phyloP scores from a whole-genome alignment of 2,113 vertebrate genomes.

The Bolborhynchus lineola region DNA sequence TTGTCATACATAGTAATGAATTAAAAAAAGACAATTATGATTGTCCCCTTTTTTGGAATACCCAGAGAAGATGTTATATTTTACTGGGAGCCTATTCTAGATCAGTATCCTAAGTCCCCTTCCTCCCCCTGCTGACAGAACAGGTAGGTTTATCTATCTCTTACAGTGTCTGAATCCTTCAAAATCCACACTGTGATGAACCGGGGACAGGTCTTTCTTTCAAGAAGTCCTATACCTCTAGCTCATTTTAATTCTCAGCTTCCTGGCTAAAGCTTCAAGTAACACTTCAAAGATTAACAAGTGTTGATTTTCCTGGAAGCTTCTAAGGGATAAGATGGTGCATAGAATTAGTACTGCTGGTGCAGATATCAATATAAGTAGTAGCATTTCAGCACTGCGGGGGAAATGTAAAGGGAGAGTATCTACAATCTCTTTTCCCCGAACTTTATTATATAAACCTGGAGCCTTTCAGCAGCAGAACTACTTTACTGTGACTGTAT shows the following conservation, averaged over 20 bases:
- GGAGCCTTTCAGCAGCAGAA: neutral
- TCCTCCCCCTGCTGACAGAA: conserved; percentile 19
- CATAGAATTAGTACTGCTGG: neutral
- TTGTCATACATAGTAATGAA: neutral
- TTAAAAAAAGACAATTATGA: neutral
- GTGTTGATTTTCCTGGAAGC: neutral
- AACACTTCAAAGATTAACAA: neutral
- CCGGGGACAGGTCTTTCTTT: neutral
- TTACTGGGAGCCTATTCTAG: neutral
- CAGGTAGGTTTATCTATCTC: conserved; percentile 11
- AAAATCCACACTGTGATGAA: neutral
- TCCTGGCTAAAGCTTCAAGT: neutral
- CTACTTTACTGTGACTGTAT: neutral
- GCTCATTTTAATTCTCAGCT: neutral
- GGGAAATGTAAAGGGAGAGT: neutral
- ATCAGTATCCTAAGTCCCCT: neutral
- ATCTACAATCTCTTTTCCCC: neutral
- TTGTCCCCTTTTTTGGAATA: neutral
- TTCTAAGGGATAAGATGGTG: neutral
- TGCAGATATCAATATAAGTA: neutral
- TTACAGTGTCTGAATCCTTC: neutral
- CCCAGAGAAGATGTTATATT: neutral
- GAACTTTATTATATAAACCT: neutral
- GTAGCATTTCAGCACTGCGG: neutral
- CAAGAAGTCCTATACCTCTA: neutral